phyloP scores from a whole-genome alignment of 92 coral and sea anemone genomes.

The Umimayanthus chanpuru region DNA sequence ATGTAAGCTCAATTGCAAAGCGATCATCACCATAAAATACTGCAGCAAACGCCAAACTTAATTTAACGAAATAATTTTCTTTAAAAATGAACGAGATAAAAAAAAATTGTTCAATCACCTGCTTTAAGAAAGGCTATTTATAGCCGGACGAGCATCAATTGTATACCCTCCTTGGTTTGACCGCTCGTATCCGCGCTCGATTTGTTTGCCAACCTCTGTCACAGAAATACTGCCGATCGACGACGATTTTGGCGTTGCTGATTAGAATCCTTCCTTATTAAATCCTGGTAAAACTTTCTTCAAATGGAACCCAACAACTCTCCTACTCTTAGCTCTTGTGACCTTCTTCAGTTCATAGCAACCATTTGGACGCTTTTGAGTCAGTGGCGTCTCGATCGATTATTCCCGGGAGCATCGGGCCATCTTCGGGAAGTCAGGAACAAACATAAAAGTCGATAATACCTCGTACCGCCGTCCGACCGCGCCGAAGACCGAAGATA shows the following conservation, averaged over 20 bases:
- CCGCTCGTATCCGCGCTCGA: conserved; percentile 4
- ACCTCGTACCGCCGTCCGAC: neutral
- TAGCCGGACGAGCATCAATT: neutral
- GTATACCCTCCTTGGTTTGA: neutral
- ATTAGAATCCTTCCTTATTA: neutral
- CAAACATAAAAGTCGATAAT: neutral
- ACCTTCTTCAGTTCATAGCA: neutral
- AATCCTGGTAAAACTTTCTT: neutral
- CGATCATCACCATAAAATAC: neutral
- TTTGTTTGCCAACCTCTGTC: neutral
- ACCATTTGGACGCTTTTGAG: neutral
- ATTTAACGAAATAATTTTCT: neutral
- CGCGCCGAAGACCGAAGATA: neutral
- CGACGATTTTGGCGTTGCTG: too few species aligned
- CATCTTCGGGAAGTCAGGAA: neutral
- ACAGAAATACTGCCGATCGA: too few species aligned
- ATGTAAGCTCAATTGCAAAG: too few species aligned
- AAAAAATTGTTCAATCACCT: conserved; percentile 6
- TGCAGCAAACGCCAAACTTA: neutral
- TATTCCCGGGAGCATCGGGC: too few species aligned
- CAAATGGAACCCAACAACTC: neutral
- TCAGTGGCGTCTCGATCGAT: neutral
- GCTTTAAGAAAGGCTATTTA: conserved; percentile 1
- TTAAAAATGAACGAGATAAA: neutral
- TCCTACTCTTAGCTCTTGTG: neutral